Base-by-base conservation (phyloP, 2,797 vertebrate genomes). In the Martes flavigula region DNA sequence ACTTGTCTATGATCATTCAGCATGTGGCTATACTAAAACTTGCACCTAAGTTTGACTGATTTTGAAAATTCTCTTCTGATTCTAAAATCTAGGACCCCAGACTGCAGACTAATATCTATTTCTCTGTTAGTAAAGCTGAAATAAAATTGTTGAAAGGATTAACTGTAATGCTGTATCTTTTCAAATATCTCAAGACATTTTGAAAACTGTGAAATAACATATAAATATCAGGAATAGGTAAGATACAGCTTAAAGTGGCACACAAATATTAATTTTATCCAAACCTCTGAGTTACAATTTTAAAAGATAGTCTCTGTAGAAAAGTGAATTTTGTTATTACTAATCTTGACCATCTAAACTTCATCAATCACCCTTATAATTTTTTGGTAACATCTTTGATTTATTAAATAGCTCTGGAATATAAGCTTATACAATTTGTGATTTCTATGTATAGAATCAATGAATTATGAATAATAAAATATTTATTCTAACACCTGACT, bases 31-130 rank as follows among this genome's bases (percentile, higher is more conserved):
- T 32, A 43, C 70, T 81, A 51, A 48, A 68, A 35, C 12, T 43
- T 91, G 38, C 51, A 58, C n/a, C 13, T 38, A 58, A 87, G 23
- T 72, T 85, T 79, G 78, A 20, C 2, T 84, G 51, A 72, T 58
- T 94, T 84, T 70, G 64, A 94, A 96, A 79, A 84, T 89, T 91
- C 10, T 75, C 35, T 73, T 82, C 20, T 82, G 54, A 56, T 78
- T 46, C 17, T 94, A 87, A 93, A 73, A 3, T 60, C 11, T 88
- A 17, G 38, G 25, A 75, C 10, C 86, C 15, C 12, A 78, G 46
- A 7, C 9, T 2, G 15, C 14, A 35, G 32, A 46, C 25, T 90
- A 17, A 14, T 27, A 40, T 12, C 30, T 58, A 18, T 23, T 62
- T 89, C 58, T 77, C 10, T 84, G 5, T 91, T 38, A 83, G 15